Evolutionary conservation across 1,140 invertebrate species (phyloP).

Genomic region (Procambarus clarkii): DNA sequence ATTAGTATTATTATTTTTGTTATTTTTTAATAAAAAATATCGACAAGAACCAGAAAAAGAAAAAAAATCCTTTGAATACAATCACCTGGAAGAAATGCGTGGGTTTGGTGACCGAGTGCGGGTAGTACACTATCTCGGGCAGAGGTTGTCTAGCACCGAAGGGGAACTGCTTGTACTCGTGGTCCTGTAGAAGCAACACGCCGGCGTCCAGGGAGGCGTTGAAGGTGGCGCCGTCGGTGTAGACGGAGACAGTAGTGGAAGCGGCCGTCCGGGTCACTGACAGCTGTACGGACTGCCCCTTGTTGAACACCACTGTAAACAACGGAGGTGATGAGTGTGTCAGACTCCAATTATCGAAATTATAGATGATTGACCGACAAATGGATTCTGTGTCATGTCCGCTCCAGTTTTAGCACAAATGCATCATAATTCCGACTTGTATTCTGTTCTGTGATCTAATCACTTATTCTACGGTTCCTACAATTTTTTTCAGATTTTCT

Average conservation of each 20-base stretch:
- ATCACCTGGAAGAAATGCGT: slow-evolving; percentile 25
- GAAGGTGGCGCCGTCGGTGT: slow-evolving; percentile 30
- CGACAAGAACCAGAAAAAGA: not conserved
- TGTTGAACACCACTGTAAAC: slow-evolving; percentile 39
- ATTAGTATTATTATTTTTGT: no score
- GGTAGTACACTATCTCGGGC: slow-evolving; percentile 53
- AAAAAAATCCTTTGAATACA: no score
- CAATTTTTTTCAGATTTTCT: no score
- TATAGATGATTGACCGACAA: no score
- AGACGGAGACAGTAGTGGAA: slow-evolving; percentile 23
- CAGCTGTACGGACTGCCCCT: slow-evolving; percentile 54
- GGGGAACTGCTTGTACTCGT: slow-evolving; percentile 54
- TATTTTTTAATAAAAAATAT: not conserved
- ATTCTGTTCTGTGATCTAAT: no score
- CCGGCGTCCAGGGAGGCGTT: slow-evolving; percentile 22
- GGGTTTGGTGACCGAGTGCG: slow-evolving; percentile 49
- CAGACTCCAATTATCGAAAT: no score
- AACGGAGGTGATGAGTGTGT: no score
- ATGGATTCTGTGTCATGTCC: no score
- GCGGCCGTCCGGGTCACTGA: not conserved
- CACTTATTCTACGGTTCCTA: no score
- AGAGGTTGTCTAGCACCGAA: slow-evolving; percentile 32
- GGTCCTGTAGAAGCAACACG: slow-evolving; percentile 8
- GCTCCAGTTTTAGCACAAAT: no score
- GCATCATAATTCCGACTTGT: no score